Percentiles rank a stretch among this genome's conserved stretches.
These are phyloP conservation scores for Lepidonotus clava DNA, from an alignment of 2,888 invertebrate species.

Conservation along the genomic window DNA sequence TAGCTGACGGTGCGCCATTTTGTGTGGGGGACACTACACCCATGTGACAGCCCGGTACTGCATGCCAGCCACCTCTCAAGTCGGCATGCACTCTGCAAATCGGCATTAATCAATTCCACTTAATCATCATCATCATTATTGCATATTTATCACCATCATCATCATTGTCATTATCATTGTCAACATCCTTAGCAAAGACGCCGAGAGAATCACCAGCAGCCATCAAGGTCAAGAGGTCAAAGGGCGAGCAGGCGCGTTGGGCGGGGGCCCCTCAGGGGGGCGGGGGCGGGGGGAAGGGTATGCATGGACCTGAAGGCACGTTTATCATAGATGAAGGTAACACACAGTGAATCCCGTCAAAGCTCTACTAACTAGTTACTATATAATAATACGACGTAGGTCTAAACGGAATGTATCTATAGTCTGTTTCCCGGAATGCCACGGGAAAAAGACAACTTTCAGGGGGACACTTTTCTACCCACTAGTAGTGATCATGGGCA, in stretches of 20 bases:
- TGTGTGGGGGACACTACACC: neutral
- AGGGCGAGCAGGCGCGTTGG: too few relatives aligned
- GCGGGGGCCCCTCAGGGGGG: too few relatives aligned
- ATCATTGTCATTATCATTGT: neutral
- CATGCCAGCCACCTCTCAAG: slow-evolving; percentile 16
- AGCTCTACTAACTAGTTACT: too few relatives aligned
- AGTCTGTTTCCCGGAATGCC: too few relatives aligned
- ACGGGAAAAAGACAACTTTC: too few relatives aligned
- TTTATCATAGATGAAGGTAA: neutral
- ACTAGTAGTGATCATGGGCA: too few relatives aligned
- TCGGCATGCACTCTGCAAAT: neutral
- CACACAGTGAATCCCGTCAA: slow-evolving; percentile 2
- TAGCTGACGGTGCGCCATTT: neutral
- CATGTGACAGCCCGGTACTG: neutral
- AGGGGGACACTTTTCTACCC: too few relatives aligned
- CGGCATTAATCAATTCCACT: neutral
- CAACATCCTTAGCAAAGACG: too few relatives aligned
- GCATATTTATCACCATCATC: neutral
- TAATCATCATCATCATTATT: neutral
- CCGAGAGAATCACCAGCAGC: too few relatives aligned
- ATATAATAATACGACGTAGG: too few relatives aligned
- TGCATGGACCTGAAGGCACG: neutral
- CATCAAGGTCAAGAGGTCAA: too few relatives aligned
- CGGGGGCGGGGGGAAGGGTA: neutral
- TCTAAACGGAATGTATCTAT: too few relatives aligned